phyloP scores from a whole-genome alignment of 2,113 vertebrate genomes.

The Noturus placidus region DNA sequence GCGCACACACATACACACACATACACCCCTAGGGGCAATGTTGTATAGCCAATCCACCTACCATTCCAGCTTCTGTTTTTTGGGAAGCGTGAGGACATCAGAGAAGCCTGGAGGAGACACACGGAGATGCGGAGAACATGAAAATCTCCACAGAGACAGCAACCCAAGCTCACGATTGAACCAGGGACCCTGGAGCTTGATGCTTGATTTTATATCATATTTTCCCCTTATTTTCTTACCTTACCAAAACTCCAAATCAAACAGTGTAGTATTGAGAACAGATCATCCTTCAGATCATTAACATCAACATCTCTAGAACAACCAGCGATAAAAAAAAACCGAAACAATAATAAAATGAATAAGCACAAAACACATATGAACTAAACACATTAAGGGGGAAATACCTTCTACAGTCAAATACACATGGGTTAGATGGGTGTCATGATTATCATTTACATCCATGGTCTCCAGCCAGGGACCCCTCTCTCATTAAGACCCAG shows the following conservation, averaged over 20 bases:
- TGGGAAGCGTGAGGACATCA: too few relatives aligned
- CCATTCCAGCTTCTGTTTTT: background rate
- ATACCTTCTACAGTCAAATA: constrained; percentile 73
- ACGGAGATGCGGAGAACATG: background rate
- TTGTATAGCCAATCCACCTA: background rate
- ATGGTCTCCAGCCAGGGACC: constrained; percentile 78
- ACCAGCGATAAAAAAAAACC: constrained; percentile 32
- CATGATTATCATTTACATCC: constrained; percentile 73
- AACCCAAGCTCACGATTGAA: background rate
- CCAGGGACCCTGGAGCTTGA: background rate
- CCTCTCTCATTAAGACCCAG: constrained; percentile 78
- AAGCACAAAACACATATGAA: constrained; percentile 58
- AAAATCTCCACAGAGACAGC: background rate
- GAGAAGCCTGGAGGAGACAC: background rate
- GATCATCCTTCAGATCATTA: background rate
- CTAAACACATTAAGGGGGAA: constrained; percentile 54
- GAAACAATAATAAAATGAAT: constrained; percentile 42
- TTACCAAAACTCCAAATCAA: background rate
- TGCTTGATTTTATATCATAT: background rate
- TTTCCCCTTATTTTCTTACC: too few relatives aligned
- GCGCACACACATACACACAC: background rate
- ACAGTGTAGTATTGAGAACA: constrained; percentile 34
- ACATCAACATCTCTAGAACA: constrained; percentile 4
- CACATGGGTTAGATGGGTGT: constrained; percentile 73
- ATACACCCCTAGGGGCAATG: background rate